These are phyloP conservation scores for Nixonia krombeini DNA, from an alignment of 1,140 invertebrate genomes.

Conservation along the genomic window DNA sequence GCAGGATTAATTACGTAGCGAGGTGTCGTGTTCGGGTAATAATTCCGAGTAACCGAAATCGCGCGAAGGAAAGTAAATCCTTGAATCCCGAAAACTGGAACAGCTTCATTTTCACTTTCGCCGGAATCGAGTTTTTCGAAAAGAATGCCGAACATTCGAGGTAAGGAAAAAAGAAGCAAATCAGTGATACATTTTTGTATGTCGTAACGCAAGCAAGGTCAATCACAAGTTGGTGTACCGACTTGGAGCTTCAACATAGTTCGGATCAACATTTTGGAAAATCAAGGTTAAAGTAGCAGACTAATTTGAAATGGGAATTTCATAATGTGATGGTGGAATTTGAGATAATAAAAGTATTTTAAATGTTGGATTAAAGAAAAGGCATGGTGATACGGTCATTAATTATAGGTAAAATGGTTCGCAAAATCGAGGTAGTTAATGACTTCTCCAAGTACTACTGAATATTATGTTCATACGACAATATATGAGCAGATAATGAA, in stretches of 20 bases:
- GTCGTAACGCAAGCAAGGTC: conserved; percentile 11
- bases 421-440: no score
- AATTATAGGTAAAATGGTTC: no score
- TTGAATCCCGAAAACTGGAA: neutral
- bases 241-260: neutral
- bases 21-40: conserved; percentile 2
- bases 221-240: no score
- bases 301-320: neutral
- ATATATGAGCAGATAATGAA: no score
- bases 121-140: conserved; percentile 6
- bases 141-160: conserved; percentile 6
- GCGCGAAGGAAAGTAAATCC: neutral
- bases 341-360: no score
- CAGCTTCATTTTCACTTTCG: conserved; percentile 17
- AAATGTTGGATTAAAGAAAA: neutral
- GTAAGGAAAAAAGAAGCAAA: conserved; percentile 8
- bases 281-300: neutral
- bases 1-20: conserved; percentile 1
- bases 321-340: neutral
- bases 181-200: conserved; percentile 6
- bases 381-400: neutral
- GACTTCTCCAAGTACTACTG: no score
- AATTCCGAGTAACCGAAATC: neutral
- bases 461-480: no score
- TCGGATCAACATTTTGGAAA: neutral